Evolutionary conservation across 2,888 invertebrate genomes (phyloP), one percentile per base, ranked within the genome.

Genomic region (Epinotia nisella): DNA sequence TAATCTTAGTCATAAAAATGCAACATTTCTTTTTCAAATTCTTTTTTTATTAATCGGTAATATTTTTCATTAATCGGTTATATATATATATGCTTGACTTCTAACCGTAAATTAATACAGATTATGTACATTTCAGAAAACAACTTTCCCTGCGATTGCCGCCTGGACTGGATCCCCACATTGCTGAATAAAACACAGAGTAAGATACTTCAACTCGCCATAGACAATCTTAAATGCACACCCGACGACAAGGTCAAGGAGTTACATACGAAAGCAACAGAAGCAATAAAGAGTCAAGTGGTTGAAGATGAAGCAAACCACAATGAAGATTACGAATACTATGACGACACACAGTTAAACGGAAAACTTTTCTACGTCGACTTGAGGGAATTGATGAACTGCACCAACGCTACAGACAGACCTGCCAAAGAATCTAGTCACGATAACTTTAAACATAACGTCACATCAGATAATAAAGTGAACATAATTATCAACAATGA

Each of bases 301-400:
- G 75, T 80, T 4, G 88, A 84, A 58, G 86, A 86, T 0, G 85
- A 85, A 2, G 80, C 79, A 74, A 78, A 53, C 10, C 82, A 82
- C 74, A 85, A 78, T 64, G 71, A 75, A 11, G 91, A 92, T 9
- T 91, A 90, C 51, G 93, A 93, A 79, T 93, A 92, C 74, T 93
- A 93, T 51, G 93, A 93, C 24, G 92, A 92, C 0, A 81, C 87
- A 1, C 90, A 91, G 77, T 78, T 93, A 0, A 88, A 90, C 64
- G 93, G 93, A n/a, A 91, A 88, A 75, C 77, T 93, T 3, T 93
- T 93, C 76, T 93, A 91, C 66, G 78, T 85, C 49, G 93, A 93
- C 69, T 77, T 93, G 39, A 88, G 91, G 78, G 85, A 86, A 60
- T 75, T 92, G 53, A 80, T 92, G 1, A 89, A 90, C 70, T 93